These are phyloP conservation scores for Mya arenaria DNA, from an alignment of 1,140 invertebrate species.

Conservation along the genomic window DNA sequence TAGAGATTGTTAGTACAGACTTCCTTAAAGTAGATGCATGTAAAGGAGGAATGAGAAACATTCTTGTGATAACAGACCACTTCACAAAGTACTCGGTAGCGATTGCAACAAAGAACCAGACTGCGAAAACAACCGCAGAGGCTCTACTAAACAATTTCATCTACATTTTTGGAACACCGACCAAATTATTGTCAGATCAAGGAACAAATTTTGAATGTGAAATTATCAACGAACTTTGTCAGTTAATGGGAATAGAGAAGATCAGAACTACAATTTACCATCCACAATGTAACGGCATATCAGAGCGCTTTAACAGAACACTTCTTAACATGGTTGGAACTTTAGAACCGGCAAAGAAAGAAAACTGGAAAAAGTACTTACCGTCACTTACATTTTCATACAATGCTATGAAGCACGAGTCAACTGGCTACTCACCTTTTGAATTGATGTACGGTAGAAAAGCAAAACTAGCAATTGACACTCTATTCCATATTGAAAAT, in stretches of 20 bases:
- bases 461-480: slow-evolving; percentile 22
- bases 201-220: slow-evolving; percentile 43
- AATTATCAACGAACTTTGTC: slow-evolving; percentile 31
- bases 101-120: slow-evolving; percentile 48
- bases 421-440: slow-evolving; percentile 29
- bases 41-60: neutral
- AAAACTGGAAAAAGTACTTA: slow-evolving; percentile 24
- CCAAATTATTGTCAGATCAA: slow-evolving; percentile 39
- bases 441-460: slow-evolving; percentile 38
- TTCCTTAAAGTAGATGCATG: slow-evolving; percentile 5
- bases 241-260: slow-evolving; percentile 21
- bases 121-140: slow-evolving; percentile 48
- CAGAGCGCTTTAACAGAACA: slow-evolving; percentile 41
- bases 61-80: slow-evolving; percentile 51
- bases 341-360: slow-evolving; percentile 18
- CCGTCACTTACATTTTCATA: slow-evolving; percentile 10
- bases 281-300: slow-evolving; percentile 21
- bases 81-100: slow-evolving; percentile 45
- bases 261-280: slow-evolving; percentile 37
- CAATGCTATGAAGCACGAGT: slow-evolving; percentile 18
- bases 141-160: slow-evolving; percentile 28
- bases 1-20: slow-evolving; percentile 32
- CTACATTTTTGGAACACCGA: slow-evolving; percentile 12
- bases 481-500: neutral
- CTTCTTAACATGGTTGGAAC: slow-evolving; percentile 11